phyloP scores from a whole-genome alignment of 2,113 vertebrate genomes.

The Chionomys nivalis region DNA sequence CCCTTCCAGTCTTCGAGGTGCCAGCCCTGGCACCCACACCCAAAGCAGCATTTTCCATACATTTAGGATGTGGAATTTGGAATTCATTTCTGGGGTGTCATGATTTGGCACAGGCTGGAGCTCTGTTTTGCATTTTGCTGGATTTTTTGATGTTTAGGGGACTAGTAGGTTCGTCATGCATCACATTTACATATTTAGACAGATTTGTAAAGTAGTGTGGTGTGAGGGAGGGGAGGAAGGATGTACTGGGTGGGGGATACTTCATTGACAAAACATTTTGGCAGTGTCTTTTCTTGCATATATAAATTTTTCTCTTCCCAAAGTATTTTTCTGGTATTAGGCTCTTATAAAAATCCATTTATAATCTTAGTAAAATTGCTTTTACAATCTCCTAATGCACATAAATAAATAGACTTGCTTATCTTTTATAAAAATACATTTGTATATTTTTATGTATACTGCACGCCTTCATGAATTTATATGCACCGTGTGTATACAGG shows the following conservation, averaged over 20 bases:
- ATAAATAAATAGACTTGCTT: neutral
- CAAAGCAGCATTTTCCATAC: neutral
- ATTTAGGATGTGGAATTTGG: neutral
- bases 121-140: slow-evolving; percentile 36
- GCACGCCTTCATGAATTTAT: neutral
- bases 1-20: neutral
- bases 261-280: slow-evolving; percentile 10
- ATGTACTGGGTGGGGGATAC: neutral
- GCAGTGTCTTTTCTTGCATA: slow-evolving; percentile 8
- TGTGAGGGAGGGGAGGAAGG: neutral
- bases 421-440: neutral
- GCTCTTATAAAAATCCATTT: neutral
- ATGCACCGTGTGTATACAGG: neutral
- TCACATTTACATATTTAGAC: slow-evolving; percentile 13
- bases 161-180: neutral
- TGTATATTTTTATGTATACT: neutral
- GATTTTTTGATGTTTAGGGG: slow-evolving; percentile 19
- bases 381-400: neutral
- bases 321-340: slow-evolving; percentile 51
- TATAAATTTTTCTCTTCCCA: neutral
- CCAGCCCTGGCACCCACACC: neutral
- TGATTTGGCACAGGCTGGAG: neutral
- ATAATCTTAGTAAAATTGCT: slow-evolving; percentile 30
- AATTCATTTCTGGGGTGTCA: neutral
- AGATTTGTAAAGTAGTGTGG: neutral